phyloP scores from a whole-genome alignment of 2,888 invertebrate species.

The Tribolium freemani region DNA sequence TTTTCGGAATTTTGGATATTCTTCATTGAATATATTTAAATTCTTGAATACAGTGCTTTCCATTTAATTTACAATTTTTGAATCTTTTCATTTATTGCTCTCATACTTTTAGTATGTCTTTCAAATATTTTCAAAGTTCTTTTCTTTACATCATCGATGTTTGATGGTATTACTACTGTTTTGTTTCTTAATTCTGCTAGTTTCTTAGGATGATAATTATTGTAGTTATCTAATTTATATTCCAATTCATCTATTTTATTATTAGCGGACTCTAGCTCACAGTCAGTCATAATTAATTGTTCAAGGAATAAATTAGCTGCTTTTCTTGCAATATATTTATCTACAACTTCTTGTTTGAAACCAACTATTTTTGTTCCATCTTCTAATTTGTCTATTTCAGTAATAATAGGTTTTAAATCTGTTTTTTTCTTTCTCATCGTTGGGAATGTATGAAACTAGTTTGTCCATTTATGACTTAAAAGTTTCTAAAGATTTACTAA shows the following conservation, averaged over 20 bases:
- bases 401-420: conserved; percentile 34
- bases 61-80: too few relatives aligned
- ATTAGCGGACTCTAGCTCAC: not conserved
- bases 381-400: conserved; percentile 37
- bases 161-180: too few relatives aligned
- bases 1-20: too few relatives aligned
- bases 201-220: conserved; percentile 4
- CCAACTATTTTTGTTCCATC: conserved; percentile 30
- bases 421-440: conserved; percentile 29
- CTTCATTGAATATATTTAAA: too few relatives aligned
- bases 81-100: too few relatives aligned
- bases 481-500: conserved; percentile 33
- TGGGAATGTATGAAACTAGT: conserved; percentile 25
- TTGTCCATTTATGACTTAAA: conserved; percentile 29
- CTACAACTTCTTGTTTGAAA: conserved; percentile 36
- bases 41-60: too few relatives aligned
- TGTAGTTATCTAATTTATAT: too few relatives aligned
- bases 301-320: conserved; percentile 27
- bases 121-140: too few relatives aligned
- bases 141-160: too few relatives aligned
- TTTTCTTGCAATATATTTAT: conserved; percentile 14
- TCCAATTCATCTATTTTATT: not conserved
- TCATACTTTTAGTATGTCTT: too few relatives aligned
- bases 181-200: conserved; percentile 12
- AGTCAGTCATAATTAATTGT: conserved; percentile 3